These are phyloP conservation scores for Musca vetustissima DNA, from an alignment of 1,140 invertebrate species.

Conservation along the genomic window DNA sequence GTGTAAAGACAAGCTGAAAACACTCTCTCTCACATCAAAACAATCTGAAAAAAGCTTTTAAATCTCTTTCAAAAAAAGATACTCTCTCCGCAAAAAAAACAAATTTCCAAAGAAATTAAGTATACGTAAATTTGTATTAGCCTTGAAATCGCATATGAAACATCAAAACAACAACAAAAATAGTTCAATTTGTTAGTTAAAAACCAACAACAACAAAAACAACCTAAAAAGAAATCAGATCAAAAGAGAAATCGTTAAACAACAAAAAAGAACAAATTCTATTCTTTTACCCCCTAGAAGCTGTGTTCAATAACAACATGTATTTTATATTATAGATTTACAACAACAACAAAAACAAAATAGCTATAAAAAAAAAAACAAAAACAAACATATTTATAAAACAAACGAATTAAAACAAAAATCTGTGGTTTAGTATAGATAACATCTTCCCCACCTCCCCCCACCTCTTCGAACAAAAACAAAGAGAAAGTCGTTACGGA, in stretches of 20 bases:
- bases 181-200: background rate
- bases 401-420: slow-evolving; percentile 33
- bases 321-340: slow-evolving; percentile 32
- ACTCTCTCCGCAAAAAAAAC: background rate
- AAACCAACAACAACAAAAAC: background rate
- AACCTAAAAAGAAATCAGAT: background rate
- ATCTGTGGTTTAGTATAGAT: slow-evolving; percentile 53
- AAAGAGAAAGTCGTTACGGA: background rate
- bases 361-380: slow-evolving; percentile 26
- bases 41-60: too few species aligned
- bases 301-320: slow-evolving; percentile 48
- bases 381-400: slow-evolving; percentile 8
- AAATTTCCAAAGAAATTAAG: background rate
- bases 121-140: background rate
- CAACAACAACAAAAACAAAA: slow-evolving; percentile 27
- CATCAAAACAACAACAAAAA: background rate
- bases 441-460: background rate
- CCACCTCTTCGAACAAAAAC: too few species aligned
- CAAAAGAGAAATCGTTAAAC: slow-evolving; percentile 4
- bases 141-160: background rate
- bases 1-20: slow-evolving; percentile 4
- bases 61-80: too few species aligned
- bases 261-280: slow-evolving; percentile 42
- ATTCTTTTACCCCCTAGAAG: slow-evolving; percentile 55
- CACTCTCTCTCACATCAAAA: too few species aligned